These are phyloP conservation scores for Drosophila tanythrix DNA, from an alignment of 2,888 invertebrate genomes.

Conservation along the genomic window DNA sequence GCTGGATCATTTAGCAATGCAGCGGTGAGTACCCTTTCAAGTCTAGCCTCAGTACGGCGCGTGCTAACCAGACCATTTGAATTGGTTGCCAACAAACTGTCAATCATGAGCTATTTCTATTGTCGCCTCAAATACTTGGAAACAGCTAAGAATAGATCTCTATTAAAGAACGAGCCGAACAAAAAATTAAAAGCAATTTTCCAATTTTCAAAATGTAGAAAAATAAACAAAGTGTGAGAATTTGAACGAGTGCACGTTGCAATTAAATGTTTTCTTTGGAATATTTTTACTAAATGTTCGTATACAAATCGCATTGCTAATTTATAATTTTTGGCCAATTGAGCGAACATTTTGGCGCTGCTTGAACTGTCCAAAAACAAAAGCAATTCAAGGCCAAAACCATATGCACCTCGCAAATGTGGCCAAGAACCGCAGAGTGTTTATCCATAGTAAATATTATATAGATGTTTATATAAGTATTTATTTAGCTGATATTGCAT, in stretches of 20 bases:
- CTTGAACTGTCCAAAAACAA: conserved; percentile 52
- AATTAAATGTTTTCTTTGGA: conserved; percentile 34
- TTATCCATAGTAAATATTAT: conserved; percentile 15
- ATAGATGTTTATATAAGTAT: conserved; percentile 8
- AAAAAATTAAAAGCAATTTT: conserved; percentile 7
- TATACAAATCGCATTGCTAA: conserved; percentile 35
- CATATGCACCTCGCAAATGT: conserved; percentile 61
- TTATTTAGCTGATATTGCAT: conserved; percentile 39
- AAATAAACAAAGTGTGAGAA: conserved; percentile 18
- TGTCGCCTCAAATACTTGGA: conserved; percentile 7
- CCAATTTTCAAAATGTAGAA: conserved; percentile 11
- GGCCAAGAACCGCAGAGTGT: conserved; percentile 58
- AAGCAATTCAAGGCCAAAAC: conserved; percentile 61
- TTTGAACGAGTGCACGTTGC: conserved; percentile 46
- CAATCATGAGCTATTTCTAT: conserved; percentile 24
- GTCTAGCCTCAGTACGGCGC: neutral
- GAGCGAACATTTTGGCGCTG: conserved; percentile 22
- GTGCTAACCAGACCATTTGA: neutral
- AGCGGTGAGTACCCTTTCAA: conserved; percentile 72
- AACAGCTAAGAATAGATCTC: conserved; percentile 26
- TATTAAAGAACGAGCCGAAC: neutral
- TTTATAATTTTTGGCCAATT: conserved; percentile 24
- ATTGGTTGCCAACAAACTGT: conserved; percentile 19
- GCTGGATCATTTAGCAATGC: conserved; percentile 68
- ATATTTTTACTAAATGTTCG: conserved; percentile 4